These are phyloP conservation scores for Pseudolaguvia tuberculata DNA, from an alignment of 2,113 vertebrate species.

Conservation along the genomic window DNA sequence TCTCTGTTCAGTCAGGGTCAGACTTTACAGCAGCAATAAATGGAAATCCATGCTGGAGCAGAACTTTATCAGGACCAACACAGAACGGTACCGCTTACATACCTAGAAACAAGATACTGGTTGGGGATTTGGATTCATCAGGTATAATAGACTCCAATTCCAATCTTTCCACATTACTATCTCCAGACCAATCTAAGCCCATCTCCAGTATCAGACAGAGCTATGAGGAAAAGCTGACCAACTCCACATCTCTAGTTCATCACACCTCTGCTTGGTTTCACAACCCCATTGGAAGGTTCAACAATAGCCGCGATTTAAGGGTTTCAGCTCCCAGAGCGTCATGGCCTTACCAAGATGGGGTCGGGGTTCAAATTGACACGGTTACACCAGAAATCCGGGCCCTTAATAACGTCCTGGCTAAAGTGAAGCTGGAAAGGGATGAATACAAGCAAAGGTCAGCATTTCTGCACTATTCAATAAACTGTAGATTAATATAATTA, in stretches of 20 bases:
- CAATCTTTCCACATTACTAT: conserved; percentile 56
- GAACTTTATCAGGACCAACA: conserved; percentile 58
- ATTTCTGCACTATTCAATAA: background rate
- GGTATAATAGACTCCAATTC: conserved; percentile 57
- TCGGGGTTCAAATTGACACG: conserved; percentile 76
- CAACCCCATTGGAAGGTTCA: conserved; percentile 70
- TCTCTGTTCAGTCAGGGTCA: conserved; percentile 66
- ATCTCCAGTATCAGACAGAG: conserved; percentile 53
- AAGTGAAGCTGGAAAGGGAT: conserved; percentile 73
- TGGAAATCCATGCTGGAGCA: conserved; percentile 55
- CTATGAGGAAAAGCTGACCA: conserved; percentile 32
- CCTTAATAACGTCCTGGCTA: conserved; percentile 74
- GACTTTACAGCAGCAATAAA: conserved; percentile 55
- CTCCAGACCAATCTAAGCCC: conserved; percentile 46
- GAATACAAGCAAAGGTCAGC: conserved; percentile 72
- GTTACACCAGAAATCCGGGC: conserved; percentile 76
- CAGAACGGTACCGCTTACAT: conserved; percentile 53
- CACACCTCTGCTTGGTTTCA: conserved; percentile 77
- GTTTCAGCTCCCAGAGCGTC: conserved; percentile 66
- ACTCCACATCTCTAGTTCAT: conserved; percentile 60
- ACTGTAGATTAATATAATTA: background rate
- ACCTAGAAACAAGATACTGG: conserved; percentile 42
- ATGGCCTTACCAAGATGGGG: conserved; percentile 65
- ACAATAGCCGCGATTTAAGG: conserved; percentile 66
- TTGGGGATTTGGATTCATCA: conserved; percentile 24